Base-by-base conservation (phyloP, 2,113 vertebrate species). In the Diglossa brunneiventris region DNA sequence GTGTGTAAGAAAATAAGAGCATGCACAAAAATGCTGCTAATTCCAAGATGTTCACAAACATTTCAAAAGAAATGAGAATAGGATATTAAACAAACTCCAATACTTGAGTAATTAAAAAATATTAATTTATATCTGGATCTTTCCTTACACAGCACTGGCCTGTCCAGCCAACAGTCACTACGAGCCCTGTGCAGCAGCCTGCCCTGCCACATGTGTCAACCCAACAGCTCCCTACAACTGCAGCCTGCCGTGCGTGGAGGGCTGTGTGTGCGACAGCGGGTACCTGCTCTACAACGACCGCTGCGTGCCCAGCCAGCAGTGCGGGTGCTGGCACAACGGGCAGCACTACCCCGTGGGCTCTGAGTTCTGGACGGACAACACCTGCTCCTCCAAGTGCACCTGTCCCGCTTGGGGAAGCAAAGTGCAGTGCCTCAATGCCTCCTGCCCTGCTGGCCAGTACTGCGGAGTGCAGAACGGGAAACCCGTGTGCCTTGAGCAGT, bases 351-450 rank as follows among this genome's bases (percentile, higher is more conserved):
- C 97, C 0, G 94, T 96, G n/a, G 96, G 97, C 81, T 91, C 96
- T 0, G 96, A 97, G 50, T 97, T 98, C 69, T 98, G 98, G 82
- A 85, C 42, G 0, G 82, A 85, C 3, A 31, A 75, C 61, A 30
- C 15, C 82, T 85, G 82, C 82, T 85, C 70, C 70, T 66, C 82
- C 82, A 85, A 66, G 70, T 85, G 82, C 42, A 66, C 20, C 5
- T 85, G 82, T 66, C 82, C 82, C 0, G 15, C 90, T 1, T 72
- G 8, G 22, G 98, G 89, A n/a, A 95, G 97, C 77, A 95, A 97
- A 75, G 83, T 99, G 62, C 92, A 91, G 52, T 99, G 99, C 93
- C 92, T 73, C 58, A 49, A 46, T 6, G 95, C 97, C 42, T 92
- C 68, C 3, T 98, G 98, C 92, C 97, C 96, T 5, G 10, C 30